A percentile compares a stretch with the other conserved stretches of the same genome.
Conservation (phyloP, 2,113 vertebrate species). For the Cyrtonyx montezumae region DNA sequence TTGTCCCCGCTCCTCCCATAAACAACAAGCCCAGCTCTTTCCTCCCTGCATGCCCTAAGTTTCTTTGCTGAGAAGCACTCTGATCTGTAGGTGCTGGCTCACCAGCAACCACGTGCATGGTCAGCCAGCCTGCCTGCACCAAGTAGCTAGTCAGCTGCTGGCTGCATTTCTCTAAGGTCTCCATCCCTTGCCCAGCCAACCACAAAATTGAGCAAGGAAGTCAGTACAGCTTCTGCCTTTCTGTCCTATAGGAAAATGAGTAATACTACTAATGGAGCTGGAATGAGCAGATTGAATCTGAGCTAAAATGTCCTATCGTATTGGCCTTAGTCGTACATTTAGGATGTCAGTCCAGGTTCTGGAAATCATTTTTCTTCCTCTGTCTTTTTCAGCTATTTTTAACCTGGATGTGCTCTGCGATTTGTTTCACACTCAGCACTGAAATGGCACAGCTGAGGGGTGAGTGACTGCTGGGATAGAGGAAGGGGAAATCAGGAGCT, state of each 20-base stretch:
- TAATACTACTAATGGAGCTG: background rate
- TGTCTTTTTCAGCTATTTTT: constrained; percentile 58
- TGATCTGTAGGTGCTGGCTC: background rate
- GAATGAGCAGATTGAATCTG: background rate
- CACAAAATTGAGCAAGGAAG: background rate
- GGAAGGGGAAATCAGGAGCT: background rate
- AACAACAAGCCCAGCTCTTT: background rate
- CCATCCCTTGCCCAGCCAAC: background rate
- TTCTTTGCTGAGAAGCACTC: background rate
- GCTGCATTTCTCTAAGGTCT: background rate
- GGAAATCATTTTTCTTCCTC: constrained; percentile 33
- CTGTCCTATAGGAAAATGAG: background rate
- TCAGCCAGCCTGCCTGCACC: background rate
- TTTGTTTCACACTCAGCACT: constrained; percentile 35
- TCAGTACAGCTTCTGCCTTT: background rate
- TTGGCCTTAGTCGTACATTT: background rate
- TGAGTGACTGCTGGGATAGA: constrained; percentile 8
- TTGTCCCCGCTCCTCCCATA: background rate
- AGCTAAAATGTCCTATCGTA: background rate
- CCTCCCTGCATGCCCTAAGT: background rate
- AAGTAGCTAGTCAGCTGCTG: background rate
- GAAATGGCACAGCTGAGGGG: constrained; percentile 17
- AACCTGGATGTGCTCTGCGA: constrained; percentile 29
- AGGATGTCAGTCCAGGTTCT: background rate
- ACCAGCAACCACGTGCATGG: background rate